Evolutionary conservation across 2,888 invertebrate species (phyloP).

Genomic region (Caenorhabditis zanzibari): DNA sequence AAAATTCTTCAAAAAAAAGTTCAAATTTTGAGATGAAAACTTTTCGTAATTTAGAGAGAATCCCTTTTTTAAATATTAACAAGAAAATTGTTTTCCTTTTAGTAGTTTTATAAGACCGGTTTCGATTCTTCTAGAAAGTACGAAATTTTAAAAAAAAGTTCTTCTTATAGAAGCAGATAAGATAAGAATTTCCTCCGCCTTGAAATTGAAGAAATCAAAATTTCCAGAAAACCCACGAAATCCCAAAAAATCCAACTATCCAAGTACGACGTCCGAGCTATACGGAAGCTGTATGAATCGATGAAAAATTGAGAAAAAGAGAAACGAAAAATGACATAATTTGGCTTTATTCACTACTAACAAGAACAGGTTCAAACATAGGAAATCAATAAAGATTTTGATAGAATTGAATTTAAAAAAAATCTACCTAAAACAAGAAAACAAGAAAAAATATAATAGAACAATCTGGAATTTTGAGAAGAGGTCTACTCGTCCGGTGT

Average conservation of each 20-base stretch:
- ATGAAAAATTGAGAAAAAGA: not conserved
- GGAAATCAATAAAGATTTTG: not conserved
- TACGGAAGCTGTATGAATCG: slow-evolving; percentile 29
- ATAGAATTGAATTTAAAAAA: slow-evolving; percentile 5
- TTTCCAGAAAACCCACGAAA: slow-evolving; percentile 32
- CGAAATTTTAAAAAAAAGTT: too few species aligned
- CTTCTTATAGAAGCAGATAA: too few species aligned
- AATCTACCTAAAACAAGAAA: slow-evolving; percentile 9
- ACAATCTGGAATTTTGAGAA: slow-evolving; percentile 1
- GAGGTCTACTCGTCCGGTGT: slow-evolving; percentile 37
- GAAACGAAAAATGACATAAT: not conserved
- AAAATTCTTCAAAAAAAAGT: too few species aligned
- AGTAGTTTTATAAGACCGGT: too few species aligned
- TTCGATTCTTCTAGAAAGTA: too few species aligned
- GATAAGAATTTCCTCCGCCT: too few species aligned
- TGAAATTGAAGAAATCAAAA: too few species aligned
- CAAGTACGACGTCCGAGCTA: slow-evolving; percentile 38
- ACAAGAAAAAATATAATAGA: not conserved
- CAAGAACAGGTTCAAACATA: slow-evolving; percentile 4
- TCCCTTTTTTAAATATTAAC: too few species aligned
- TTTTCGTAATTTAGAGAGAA: too few species aligned
- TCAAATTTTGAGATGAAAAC: too few species aligned
- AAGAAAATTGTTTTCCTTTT: too few species aligned
- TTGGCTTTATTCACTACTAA: slow-evolving; percentile 4
- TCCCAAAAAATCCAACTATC: slow-evolving; percentile 13